Evolutionary conservation across 1,140 invertebrate species (phyloP).

Genomic region (Drosophila gunungcola): DNA sequence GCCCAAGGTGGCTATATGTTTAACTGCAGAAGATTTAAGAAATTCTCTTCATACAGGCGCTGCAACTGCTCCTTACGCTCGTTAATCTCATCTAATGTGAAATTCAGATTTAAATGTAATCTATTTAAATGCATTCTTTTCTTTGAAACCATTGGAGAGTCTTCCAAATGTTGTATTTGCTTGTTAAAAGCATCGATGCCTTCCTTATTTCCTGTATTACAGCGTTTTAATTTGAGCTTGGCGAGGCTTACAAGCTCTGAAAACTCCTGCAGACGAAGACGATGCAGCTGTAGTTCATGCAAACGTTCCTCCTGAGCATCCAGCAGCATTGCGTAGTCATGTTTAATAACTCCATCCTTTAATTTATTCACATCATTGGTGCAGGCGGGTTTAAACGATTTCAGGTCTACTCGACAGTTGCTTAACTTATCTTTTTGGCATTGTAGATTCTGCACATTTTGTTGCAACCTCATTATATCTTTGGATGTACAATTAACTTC

Average conservation of each 20-base stretch:
- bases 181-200: slow-evolving; percentile 39
- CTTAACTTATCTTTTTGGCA: not conserved
- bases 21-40: slow-evolving; percentile 10
- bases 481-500: too few species aligned
- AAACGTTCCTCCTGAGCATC: not conserved
- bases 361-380: not conserved
- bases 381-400: not conserved
- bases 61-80: slow-evolving; percentile 1
- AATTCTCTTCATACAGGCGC: not conserved
- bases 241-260: slow-evolving; percentile 6
- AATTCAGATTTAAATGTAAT: slow-evolving; percentile 21
- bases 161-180: slow-evolving; percentile 8
- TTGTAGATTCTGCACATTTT: not conserved
- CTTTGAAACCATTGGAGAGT: slow-evolving; percentile 9
- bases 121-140: not conserved
- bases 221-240: slow-evolving; percentile 15
- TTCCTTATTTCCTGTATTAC: not conserved
- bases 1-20: slow-evolving; percentile 4
- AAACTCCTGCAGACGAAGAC: slow-evolving; percentile 11
- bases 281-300: slow-evolving; percentile 4
- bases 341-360: not conserved
- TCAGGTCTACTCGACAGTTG: not conserved
- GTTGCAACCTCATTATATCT: slow-evolving; percentile 3
- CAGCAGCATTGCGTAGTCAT: not conserved
- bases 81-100: not conserved